These are phyloP conservation scores for Engystomops pustulosus DNA, from an alignment of 2,113 vertebrate genomes.

Conservation along the genomic window DNA sequence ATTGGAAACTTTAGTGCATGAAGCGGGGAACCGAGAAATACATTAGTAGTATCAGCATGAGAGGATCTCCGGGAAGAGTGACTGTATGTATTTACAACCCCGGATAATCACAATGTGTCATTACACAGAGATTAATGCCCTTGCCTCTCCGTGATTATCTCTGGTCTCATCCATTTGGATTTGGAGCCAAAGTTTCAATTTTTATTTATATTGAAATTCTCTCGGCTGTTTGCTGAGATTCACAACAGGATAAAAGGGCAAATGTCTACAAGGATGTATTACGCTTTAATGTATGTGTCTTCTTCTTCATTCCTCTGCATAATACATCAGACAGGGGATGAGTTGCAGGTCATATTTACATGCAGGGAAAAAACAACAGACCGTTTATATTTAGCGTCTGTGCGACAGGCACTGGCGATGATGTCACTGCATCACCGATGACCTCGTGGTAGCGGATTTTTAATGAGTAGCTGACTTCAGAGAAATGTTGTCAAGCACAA, in stretches of 20 bases:
- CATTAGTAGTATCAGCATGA: slow-evolving; percentile 9
- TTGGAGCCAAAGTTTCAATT: slow-evolving; percentile 4
- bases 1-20: not conserved
- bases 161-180: not conserved
- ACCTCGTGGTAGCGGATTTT: not conserved
- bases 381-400: not conserved
- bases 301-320: slow-evolving; percentile 5
- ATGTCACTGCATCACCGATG: not conserved
- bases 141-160: not conserved
- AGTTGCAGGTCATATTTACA: slow-evolving; percentile 13
- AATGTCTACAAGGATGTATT: slow-evolving; percentile 41
- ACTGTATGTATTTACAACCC: slow-evolving; percentile 22
- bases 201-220: slow-evolving; percentile 41
- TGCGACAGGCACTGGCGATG: too few species aligned
- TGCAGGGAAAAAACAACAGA: not conserved
- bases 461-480: not conserved
- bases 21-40: not conserved
- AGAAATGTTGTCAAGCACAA: too few species aligned
- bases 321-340: slow-evolving; percentile 12
- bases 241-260: slow-evolving; percentile 37
- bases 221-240: slow-evolving; percentile 22
- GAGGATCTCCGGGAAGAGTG: not conserved
- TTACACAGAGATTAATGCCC: not conserved
- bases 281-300: slow-evolving; percentile 44
- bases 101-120: slow-evolving; percentile 37